A percentile compares a stretch with the other conserved stretches of the same genome.
Evolutionary conservation across 2,888 invertebrate species (phyloP).

Genomic region (Nipponacmea schrenckii): DNA sequence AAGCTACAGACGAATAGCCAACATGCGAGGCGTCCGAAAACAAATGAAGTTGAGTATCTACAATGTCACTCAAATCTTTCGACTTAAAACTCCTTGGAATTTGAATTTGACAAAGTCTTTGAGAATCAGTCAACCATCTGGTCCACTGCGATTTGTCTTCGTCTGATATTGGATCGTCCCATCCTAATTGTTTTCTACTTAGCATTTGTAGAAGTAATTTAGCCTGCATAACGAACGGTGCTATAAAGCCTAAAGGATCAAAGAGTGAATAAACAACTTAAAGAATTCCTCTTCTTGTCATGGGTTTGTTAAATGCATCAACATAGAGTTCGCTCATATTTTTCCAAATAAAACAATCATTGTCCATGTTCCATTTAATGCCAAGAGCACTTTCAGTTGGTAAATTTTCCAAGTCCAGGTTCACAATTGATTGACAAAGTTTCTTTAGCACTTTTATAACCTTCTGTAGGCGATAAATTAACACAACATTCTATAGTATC

Average conservation of each 20-base stretch:
- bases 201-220: conserved; percentile 4
- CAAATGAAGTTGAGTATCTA: too few species aligned
- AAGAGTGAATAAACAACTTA: not conserved
- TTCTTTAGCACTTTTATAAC: too few species aligned
- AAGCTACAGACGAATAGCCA: too few species aligned
- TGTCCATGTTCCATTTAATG: conserved; percentile 5
- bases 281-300: conserved; percentile 15
- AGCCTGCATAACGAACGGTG: conserved; percentile 9
- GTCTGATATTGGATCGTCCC: conserved; percentile 11
- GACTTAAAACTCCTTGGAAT: too few species aligned
- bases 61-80: too few species aligned
- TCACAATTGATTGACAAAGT: not conserved
- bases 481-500: too few species aligned
- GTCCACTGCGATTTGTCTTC: conserved; percentile 7
- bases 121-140: not conserved
- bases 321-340: too few species aligned
- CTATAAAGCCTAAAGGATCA: conserved; percentile 13
- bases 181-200: conserved; percentile 1
- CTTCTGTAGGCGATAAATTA: too few species aligned
- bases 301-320: not conserved
- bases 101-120: not conserved
- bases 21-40: too few species aligned
- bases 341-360: conserved; percentile 5
- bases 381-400: conserved; percentile 3
- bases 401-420: conserved; percentile 7